These are phyloP conservation scores for Chloropsis hardwickii DNA, from an alignment of 2,113 vertebrate species.

Conservation along the genomic window DNA sequence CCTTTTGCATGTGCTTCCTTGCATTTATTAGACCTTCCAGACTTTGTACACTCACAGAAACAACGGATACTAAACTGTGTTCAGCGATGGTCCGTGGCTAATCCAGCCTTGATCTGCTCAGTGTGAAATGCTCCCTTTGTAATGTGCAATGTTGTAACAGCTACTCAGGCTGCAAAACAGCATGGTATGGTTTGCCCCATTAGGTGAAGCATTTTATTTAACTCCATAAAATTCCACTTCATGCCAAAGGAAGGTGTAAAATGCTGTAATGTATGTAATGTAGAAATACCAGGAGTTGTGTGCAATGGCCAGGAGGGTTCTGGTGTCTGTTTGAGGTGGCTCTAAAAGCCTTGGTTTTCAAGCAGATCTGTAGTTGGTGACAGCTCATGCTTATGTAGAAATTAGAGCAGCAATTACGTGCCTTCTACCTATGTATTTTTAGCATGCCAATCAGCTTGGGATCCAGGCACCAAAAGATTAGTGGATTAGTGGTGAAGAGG, in stretches of 20 bases:
- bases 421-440: background rate
- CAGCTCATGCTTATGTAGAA: background rate
- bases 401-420: background rate
- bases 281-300: background rate
- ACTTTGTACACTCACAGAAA: background rate
- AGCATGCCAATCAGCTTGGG: background rate
- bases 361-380: background rate
- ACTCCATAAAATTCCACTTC: background rate
- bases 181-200: background rate
- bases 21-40: background rate
- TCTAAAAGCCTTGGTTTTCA: background rate
- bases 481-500: background rate
- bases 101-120: background rate
- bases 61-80: rapidly evolving
- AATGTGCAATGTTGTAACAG: background rate
- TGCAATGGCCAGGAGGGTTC: background rate
- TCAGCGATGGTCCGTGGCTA: background rate
- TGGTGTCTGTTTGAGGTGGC: background rate
- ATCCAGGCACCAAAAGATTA: background rate
- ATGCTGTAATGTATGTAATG: rapidly evolving
- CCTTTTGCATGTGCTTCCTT: background rate
- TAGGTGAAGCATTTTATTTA: background rate
- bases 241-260: background rate
- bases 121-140: background rate
- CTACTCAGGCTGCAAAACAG: background rate